Evolutionary conservation across 2,113 vertebrate genomes (phyloP).

Genomic region (Phalacrocorax pelagicus): DNA sequence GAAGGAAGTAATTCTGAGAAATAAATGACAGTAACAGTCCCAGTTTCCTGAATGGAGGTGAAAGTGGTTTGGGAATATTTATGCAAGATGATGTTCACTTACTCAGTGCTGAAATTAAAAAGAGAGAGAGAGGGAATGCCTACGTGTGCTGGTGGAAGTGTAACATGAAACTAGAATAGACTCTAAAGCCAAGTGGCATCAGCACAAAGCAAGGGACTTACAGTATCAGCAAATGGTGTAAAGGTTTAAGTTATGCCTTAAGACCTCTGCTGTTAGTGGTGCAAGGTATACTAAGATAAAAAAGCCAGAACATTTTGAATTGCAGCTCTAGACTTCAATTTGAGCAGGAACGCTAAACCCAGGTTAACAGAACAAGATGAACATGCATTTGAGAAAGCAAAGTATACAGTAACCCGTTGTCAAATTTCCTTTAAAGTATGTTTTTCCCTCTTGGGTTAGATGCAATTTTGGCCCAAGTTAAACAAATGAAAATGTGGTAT

Average conservation of each 20-base stretch:
- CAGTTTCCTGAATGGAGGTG: not conserved
- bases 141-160: not conserved
- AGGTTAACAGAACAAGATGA: not conserved
- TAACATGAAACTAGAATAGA: not conserved
- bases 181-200: not conserved
- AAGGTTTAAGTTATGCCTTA: not conserved
- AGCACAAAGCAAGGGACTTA: not conserved
- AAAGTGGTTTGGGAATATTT: not conserved
- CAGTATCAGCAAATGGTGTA: not conserved
- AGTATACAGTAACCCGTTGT: not conserved
- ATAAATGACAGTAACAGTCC: not conserved
- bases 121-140: not conserved
- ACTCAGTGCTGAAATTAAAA: not conserved
- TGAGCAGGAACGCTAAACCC: not conserved
- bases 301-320: not conserved
- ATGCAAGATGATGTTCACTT: not conserved
- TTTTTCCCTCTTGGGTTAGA: not conserved
- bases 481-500: not conserved
- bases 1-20: not conserved
- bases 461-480: not conserved
- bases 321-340: not conserved
- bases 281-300: not conserved
- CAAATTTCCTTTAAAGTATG: not conserved
- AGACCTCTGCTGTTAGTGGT: not conserved
- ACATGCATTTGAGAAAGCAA: not conserved